A percentile compares a stretch with the other conserved stretches of the same genome.
Evolutionary conservation across 1,140 invertebrate genomes (phyloP).

Genomic region (Macrotrachela quadricornifera): DNA sequence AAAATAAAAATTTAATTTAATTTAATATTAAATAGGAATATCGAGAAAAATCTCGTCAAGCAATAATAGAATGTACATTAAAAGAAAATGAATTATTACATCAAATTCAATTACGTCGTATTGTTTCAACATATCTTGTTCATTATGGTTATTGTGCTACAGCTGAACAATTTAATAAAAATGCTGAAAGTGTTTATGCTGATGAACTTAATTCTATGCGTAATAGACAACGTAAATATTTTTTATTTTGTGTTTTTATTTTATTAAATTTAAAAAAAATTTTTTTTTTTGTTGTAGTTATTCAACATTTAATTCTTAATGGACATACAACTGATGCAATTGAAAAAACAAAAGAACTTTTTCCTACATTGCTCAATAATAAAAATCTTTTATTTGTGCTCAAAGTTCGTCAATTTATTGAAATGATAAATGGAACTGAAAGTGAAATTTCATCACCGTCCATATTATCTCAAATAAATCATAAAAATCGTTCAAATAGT

Average conservation of each 20-base stretch:
- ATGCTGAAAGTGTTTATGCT: constrained; percentile 64
- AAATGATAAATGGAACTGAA: constrained; percentile 42
- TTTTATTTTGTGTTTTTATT: constrained; percentile 32
- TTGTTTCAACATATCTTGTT: constrained; percentile 86
- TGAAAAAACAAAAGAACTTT: constrained; percentile 59
- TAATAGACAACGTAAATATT: constrained; percentile 71
- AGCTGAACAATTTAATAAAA: constrained; percentile 77
- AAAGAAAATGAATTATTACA: too few relatives aligned
- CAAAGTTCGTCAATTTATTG: constrained; percentile 89
- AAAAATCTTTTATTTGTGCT: constrained; percentile 73
- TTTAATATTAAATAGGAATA: too few relatives aligned
- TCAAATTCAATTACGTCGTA: neutral
- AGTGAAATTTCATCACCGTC: constrained; percentile 16
- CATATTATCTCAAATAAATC: too few relatives aligned
- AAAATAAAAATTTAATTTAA: too few relatives aligned
- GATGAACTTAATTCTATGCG: constrained; percentile 84
- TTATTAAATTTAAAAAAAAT: too few relatives aligned
- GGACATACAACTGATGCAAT: constrained; percentile 86
- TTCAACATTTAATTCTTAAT: constrained; percentile 67
- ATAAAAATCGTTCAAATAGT: too few relatives aligned
- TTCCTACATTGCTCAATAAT: constrained; percentile 66
- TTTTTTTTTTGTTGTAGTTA: constrained; percentile 34
- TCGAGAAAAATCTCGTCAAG: too few relatives aligned
- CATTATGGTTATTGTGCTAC: constrained; percentile 90
- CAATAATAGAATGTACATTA: too few relatives aligned